Conservation (phyloP, 1,140 invertebrate genomes). For the Latrodectus geometricus region DNA sequence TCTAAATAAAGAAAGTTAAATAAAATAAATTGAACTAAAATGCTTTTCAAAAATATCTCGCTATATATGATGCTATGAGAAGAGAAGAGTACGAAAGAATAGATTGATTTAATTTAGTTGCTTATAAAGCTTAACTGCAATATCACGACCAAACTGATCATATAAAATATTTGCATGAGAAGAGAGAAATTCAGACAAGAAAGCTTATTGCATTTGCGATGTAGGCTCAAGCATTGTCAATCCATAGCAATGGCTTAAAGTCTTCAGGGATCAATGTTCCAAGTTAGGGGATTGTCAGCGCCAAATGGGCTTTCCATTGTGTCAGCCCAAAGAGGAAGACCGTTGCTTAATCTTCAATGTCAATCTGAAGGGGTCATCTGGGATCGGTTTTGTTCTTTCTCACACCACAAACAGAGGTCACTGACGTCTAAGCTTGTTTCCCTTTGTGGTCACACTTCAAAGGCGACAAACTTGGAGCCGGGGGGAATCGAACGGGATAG, state of each 20-base stretch:
- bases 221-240: constrained; percentile 1
- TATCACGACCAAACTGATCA: too few species aligned
- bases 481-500: background rate
- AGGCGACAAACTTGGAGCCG: background rate
- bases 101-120: too few species aligned
- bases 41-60: too few species aligned
- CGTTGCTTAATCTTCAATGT: constrained; percentile 54
- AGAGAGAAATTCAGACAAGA: background rate
- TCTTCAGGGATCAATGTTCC: constrained; percentile 45
- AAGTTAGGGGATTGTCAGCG: constrained; percentile 29
- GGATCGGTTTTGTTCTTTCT: constrained; percentile 43
- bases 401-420: constrained; percentile 51
- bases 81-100: too few species aligned
- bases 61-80: too few species aligned
- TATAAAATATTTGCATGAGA: constrained; percentile 11
- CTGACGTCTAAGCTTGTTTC: constrained; percentile 39
- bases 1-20: too few species aligned
- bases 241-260: constrained; percentile 9
- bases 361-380: constrained; percentile 51
- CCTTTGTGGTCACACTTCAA: constrained; percentile 30
- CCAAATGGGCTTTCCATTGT: constrained; percentile 34
- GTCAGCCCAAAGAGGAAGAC: constrained; percentile 25
- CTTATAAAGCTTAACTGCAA: too few species aligned
- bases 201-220: background rate
- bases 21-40: too few species aligned